These are phyloP conservation scores for Drosophila orosa DNA, from an alignment of 1,140 invertebrate genomes.

Conservation along the genomic window DNA sequence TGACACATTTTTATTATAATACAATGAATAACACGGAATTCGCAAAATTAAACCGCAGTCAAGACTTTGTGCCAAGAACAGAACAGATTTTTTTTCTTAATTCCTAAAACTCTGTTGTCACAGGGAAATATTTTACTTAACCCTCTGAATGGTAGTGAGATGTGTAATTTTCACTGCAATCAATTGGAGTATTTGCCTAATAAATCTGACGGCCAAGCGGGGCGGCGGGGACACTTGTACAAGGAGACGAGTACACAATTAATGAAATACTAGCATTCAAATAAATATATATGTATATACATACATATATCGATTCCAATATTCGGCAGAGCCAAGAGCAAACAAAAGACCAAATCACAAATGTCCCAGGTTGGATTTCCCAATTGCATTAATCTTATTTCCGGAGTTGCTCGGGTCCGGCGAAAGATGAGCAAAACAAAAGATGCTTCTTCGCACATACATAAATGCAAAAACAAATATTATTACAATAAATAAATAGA, in stretches of 20 bases:
- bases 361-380: constrained; percentile 55
- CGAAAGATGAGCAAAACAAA: constrained; percentile 56
- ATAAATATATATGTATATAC: constrained; percentile 25
- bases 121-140: not conserved
- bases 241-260: constrained; percentile 37
- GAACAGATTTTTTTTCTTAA: not conserved
- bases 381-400: constrained; percentile 78
- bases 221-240: constrained; percentile 6
- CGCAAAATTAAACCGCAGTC: not conserved
- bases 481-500: constrained; percentile 68
- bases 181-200: constrained; percentile 34
- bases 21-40: not conserved
- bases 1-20: not conserved
- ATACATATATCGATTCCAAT: constrained; percentile 33
- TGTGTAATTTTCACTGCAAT: constrained; percentile 29
- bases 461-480: constrained; percentile 74
- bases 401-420: constrained; percentile 24
- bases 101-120: not conserved
- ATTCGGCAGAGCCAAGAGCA: constrained; percentile 34
- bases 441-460: constrained; percentile 52
- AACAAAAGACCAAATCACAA: constrained; percentile 35
- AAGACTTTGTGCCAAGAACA: not conserved
- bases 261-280: constrained; percentile 45
- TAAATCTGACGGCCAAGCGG: constrained; percentile 11
- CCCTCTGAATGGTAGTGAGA: constrained; percentile 5